These are phyloP conservation scores for Pangasius krempfi DNA, from an alignment of 2,797 vertebrate species.

Conservation along the genomic window DNA sequence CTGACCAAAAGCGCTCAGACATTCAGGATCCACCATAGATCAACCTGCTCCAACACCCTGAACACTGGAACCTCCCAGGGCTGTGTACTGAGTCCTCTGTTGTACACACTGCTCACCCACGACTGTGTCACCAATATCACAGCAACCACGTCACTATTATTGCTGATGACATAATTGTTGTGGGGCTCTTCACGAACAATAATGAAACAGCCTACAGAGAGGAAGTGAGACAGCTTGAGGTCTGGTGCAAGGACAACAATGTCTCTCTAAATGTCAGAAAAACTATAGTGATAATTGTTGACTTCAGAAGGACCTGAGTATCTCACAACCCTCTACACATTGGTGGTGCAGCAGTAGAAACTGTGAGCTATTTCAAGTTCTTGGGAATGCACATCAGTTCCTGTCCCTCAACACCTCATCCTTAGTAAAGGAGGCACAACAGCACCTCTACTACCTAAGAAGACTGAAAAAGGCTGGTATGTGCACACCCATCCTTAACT, in stretches of 20 bases:
- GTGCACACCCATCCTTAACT: too few species aligned
- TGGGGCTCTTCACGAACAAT: background rate
- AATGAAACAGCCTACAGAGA: background rate
- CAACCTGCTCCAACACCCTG: background rate
- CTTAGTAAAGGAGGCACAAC: too few species aligned
- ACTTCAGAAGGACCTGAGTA: background rate
- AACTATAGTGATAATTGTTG: background rate
- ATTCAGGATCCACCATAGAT: background rate
- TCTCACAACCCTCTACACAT: background rate
- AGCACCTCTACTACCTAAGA: too few species aligned
- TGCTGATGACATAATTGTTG: background rate
- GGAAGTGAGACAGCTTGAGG: constrained; percentile 11
- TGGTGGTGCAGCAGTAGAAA: background rate
- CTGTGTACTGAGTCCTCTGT: background rate
- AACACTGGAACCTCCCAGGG: background rate
- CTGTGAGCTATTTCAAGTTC: background rate
- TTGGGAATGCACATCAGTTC: too few species aligned
- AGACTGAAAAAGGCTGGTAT: too few species aligned
- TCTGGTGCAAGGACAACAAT: background rate
- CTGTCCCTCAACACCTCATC: too few species aligned
- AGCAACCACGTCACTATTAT: background rate
- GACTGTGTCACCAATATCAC: background rate
- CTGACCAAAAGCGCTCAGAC: background rate
- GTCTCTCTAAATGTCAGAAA: background rate
- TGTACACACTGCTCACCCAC: background rate